A percentile compares a stretch with the other conserved stretches of the same genome.
These are phyloP conservation scores for Lasioglossum zephyrum DNA, from an alignment of 2,888 invertebrate species.

Conservation along the genomic window DNA sequence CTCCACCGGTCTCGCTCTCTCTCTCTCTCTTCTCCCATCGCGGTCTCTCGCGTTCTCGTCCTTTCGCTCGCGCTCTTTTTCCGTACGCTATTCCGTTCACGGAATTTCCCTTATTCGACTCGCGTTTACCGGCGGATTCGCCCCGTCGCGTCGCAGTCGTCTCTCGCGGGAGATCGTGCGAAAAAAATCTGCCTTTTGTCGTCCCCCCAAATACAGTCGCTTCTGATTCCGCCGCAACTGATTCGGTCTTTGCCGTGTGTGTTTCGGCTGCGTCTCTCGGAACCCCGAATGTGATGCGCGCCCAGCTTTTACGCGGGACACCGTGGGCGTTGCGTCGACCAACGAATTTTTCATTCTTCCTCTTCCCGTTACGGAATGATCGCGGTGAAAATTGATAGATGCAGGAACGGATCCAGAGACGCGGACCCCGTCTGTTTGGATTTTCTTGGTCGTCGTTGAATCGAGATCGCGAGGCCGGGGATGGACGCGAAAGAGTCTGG, in stretches of 20 bases:
- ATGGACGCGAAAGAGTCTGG: background rate
- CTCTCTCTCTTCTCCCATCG: conserved; percentile 1
- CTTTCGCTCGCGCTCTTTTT: conserved; percentile 49
- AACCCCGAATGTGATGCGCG: background rate
- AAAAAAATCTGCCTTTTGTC: conserved; percentile 38
- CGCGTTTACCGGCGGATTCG: conserved; percentile 21
- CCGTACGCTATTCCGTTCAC: conserved; percentile 58
- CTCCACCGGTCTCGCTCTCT: conserved; percentile 29
- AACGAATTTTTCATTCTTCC: background rate
- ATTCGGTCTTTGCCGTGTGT: background rate
- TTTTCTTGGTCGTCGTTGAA: background rate
- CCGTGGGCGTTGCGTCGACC: background rate
- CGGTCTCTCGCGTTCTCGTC: conserved; percentile 58
- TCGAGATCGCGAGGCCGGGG: background rate
- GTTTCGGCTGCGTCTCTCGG: background rate
- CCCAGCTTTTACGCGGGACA: background rate
- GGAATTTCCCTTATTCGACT: conserved; percentile 49
- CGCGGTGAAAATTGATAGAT: background rate
- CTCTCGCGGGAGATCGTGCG: conserved; percentile 63
- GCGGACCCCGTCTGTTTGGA: background rate
- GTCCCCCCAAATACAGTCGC: background rate
- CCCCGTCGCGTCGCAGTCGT: conserved; percentile 50
- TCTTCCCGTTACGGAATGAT: background rate
- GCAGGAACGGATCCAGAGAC: background rate
- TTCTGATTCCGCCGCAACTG: background rate